Evolutionary conservation across 2,888 invertebrate species (phyloP).

Genomic region (Malacosoma neustria): DNA sequence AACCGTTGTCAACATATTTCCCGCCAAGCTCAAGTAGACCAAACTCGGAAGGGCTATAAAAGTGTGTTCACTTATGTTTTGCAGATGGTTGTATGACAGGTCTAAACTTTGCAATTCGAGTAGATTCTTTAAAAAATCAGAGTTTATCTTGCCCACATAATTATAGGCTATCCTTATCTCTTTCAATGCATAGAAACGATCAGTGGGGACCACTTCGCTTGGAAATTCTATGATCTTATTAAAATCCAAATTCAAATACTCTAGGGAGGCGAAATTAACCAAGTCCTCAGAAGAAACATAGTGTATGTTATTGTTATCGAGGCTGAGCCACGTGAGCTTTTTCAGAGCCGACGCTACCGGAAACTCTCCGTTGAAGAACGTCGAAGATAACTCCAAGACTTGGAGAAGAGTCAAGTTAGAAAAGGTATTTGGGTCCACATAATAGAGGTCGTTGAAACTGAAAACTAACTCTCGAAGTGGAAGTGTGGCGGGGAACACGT

Average conservation of each 20-base stretch:
- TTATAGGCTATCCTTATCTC: conserved; percentile 89
- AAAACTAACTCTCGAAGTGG: conserved; percentile 87
- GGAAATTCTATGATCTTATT: conserved; percentile 84
- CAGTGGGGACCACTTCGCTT: conserved; percentile 37
- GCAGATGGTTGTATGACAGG: conserved; percentile 82
- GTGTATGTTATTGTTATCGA: conserved; percentile 87
- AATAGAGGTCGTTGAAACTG: conserved; percentile 88
- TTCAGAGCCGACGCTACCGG: conserved; percentile 78
- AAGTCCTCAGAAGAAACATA: conserved; percentile 76
- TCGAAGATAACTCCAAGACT: conserved; percentile 87
- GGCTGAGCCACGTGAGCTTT: conserved; percentile 83
- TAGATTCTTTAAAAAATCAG: conserved; percentile 79
- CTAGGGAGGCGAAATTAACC: conserved; percentile 77
- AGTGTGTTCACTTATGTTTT: conserved; percentile 74
- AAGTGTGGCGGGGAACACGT: conserved; percentile 79
- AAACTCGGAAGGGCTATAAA: conserved; percentile 82
- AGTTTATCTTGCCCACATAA: conserved; percentile 77
- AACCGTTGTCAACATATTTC: conserved; percentile 81
- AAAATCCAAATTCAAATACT: conserved; percentile 88
- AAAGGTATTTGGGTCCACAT: conserved; percentile 80
- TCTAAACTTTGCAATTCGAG: conserved; percentile 81
- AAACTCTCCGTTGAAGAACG: conserved; percentile 81
- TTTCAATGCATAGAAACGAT: conserved; percentile 78
- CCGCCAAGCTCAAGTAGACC: conserved; percentile 83
- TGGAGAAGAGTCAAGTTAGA: conserved; percentile 80